Percentiles rank a stretch among this genome's conserved stretches.
Evolutionary conservation across 35 echinoderm and acorn worm genomes (phyloP).

Genomic region (Apostichopus parvimensis): DNA sequence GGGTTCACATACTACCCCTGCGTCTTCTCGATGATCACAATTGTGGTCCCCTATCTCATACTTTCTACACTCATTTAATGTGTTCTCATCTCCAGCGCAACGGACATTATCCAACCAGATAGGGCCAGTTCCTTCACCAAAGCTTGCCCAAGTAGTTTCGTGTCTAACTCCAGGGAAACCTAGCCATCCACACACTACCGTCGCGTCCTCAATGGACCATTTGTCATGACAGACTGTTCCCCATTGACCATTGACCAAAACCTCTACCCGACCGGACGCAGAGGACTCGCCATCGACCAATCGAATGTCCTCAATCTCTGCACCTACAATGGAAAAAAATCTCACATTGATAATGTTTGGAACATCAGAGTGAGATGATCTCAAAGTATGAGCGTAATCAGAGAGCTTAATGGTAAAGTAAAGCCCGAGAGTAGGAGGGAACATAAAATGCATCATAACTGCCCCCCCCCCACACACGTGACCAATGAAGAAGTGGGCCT

Average conservation of each 20-base stretch:
- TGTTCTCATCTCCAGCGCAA: slow-evolving; percentile 20
- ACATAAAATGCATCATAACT: no score
- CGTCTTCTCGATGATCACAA: neutral
- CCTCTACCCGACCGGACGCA: slow-evolving; percentile 21
- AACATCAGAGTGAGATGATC: no score
- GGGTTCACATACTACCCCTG: neutral
- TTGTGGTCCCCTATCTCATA: slow-evolving; percentile 12
- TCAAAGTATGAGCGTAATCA: no score
- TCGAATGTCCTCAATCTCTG: neutral
- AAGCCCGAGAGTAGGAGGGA: no score
- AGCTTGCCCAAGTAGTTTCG: no score
- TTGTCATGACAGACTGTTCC: slow-evolving; percentile 53
- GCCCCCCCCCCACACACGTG: no score
- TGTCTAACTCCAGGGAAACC: no score
- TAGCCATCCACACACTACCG: no score
- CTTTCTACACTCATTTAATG: slow-evolving; percentile 36
- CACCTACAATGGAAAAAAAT: no score
- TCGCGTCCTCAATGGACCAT: slow-evolving; percentile 19
- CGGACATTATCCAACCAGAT: slow-evolving; percentile 51
- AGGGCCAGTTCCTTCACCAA: slow-evolving; percentile 33
- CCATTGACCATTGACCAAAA: slow-evolving; percentile 29
- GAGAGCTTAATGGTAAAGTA: no score
- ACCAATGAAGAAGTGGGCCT: no score
- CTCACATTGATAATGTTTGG: no score
- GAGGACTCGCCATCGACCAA: neutral